Evolutionary conservation across 2,113 vertebrate genomes (phyloP).

Genomic region (Lophochroa leadbeateri): DNA sequence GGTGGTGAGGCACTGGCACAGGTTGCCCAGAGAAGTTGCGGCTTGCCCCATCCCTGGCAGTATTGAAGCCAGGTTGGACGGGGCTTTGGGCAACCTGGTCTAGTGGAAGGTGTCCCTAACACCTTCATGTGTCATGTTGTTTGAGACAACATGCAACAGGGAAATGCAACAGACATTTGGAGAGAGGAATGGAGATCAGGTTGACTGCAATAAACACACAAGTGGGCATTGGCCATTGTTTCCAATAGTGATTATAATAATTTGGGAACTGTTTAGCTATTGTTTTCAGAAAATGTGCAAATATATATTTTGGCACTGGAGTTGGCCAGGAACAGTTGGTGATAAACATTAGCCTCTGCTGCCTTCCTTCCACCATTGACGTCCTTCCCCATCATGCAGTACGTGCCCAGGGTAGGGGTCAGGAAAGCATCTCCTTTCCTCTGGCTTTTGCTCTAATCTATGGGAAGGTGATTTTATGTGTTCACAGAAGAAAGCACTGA

Average conservation of each 20-base stretch:
- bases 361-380: neutral
- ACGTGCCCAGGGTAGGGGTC: neutral
- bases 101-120: neutral
- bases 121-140: no score
- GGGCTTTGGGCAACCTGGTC: neutral
- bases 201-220: neutral
- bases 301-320: neutral
- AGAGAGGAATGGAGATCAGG: neutral
- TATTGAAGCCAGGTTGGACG: no score
- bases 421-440: neutral
- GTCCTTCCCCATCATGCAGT: rapidly evolving
- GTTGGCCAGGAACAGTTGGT: neutral
- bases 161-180: neutral
- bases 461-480: neutral
- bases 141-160: neutral
- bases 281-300: neutral
- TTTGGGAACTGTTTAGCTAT: neutral
- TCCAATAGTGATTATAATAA: neutral
- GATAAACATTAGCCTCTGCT: neutral
- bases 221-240: neutral
- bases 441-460: neutral
- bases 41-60: neutral
- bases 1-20: neutral
- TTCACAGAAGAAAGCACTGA: neutral
- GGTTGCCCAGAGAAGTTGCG: neutral